Conservation (phyloP, 2,113 vertebrate species). For the Tretioscincus oriximinensis region DNA sequence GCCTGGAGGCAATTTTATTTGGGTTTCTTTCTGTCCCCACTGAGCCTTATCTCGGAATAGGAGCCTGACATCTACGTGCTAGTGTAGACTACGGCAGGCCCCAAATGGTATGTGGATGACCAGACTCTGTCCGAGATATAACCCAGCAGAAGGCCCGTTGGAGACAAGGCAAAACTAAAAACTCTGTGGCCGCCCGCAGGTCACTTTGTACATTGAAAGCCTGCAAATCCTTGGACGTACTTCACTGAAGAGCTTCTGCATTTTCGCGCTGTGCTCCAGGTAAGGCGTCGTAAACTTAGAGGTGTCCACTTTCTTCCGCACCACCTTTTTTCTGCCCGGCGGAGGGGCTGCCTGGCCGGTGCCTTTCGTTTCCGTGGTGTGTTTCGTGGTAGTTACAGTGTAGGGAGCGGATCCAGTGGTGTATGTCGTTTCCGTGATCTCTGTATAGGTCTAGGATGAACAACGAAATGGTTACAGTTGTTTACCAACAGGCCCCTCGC, state of each 20-base stretch:
- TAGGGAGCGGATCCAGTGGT: slow-evolving; percentile 5
- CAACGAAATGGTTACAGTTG: not conserved
- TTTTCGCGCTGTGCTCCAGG: slow-evolving; percentile 93
- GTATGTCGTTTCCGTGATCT: slow-evolving; percentile 51
- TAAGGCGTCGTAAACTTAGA: slow-evolving; percentile 98
- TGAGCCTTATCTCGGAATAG: too few relatives aligned
- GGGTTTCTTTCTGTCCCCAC: too few relatives aligned
- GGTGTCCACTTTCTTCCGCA: slow-evolving; percentile 86
- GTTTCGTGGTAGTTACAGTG: slow-evolving; percentile 18
- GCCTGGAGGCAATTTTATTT: too few relatives aligned
- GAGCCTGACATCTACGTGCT: too few relatives aligned
- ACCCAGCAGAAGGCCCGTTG: too few relatives aligned
- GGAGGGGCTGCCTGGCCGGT: slow-evolving; percentile 62
- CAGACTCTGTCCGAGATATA: too few relatives aligned
- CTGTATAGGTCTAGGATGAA: slow-evolving; percentile 46
- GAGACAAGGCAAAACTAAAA: too few relatives aligned
- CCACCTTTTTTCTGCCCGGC: slow-evolving; percentile 76
- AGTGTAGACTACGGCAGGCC: too few relatives aligned
- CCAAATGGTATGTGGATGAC: too few relatives aligned
- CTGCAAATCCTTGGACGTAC: slow-evolving; percentile 66
- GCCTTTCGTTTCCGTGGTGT: not conserved
- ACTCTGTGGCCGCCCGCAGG: too few relatives aligned
- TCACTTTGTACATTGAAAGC: too few relatives aligned
- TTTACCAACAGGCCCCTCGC: not conserved
- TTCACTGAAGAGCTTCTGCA: slow-evolving; percentile 92